Evolutionary conservation across 2,888 invertebrate genomes (phyloP), one percentile per base, ranked within the genome.

Genomic region (Uloborus plumipes): DNA sequence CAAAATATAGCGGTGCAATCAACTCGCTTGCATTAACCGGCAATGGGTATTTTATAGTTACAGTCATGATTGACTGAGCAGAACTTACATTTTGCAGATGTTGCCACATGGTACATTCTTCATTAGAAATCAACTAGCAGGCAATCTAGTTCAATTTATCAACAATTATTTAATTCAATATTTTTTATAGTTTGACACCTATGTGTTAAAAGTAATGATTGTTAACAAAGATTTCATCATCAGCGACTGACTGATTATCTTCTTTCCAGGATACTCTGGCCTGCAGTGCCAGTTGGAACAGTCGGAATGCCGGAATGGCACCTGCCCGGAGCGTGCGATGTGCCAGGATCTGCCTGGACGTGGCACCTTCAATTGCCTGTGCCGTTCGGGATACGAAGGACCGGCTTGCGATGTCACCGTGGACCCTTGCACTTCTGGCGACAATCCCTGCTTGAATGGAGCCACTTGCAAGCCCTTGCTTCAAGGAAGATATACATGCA

Each of bases 321-420:
- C 98, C 0, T 99, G 99, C 87, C 96, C 96, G 0, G 97, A 97
- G 88, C 91, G 97, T 87, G 98, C 98, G 4, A 97, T 97, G 95
- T 99, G 99, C 89, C 97, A 98, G 90, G 96, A 98, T 89, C 95
- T 94, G 89, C 97, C 94, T 22, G 96, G 94, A 81, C 93, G 92
- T 86, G 67, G 87, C 14, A 97, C 97, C 88, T 94, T 93, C 87
- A 96, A 96, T 0, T 99, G 99, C 88, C 91, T 98, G 14, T 99
- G 99, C 88, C 91, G 97, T 88, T 94, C 95, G 85, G 98, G 98
- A 71, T 99, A 97, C 88, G 96, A 97, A 20, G 99, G 98, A 55
- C 91, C 93, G 77, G 95, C 95, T 88, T 97, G 97, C 88, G 96
- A 97, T 88, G 91, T 96, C 59, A 96, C 96, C 84, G 94, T 94